Evolutionary conservation across 2,113 vertebrate species (phyloP).

Genomic region (Hipposideros armiger): DNA sequence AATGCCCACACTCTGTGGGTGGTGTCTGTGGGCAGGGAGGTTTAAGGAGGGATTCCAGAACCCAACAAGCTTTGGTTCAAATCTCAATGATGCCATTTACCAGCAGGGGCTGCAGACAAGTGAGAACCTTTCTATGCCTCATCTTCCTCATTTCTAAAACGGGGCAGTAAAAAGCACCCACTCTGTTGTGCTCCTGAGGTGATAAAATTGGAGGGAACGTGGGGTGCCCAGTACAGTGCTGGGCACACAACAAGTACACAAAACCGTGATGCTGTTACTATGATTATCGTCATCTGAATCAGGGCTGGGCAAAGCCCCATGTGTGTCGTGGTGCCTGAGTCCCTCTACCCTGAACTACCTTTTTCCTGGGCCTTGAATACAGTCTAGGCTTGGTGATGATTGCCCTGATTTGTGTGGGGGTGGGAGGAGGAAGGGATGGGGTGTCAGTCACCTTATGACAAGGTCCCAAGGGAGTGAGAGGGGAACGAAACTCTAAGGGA

Average conservation of each 20-base stretch:
- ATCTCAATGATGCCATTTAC: not conserved
- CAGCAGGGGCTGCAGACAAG: not conserved
- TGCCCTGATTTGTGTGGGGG: not conserved
- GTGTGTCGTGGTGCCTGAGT: accelerated
- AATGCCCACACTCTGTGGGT: not conserved
- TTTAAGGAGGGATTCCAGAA: not conserved
- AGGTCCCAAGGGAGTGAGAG: not conserved
- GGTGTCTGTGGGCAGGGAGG: not conserved
- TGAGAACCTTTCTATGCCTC: not conserved
- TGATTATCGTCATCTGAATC: accelerated
- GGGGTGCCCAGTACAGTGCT: accelerated
- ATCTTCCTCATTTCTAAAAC: not conserved
- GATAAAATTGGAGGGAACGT: not conserved
- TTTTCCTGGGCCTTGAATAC: not conserved
- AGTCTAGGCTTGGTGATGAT: not conserved
- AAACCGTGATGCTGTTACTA: not conserved
- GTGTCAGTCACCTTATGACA: not conserved
- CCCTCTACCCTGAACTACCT: not conserved
- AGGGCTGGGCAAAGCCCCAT: not conserved
- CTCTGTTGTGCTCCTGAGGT: not conserved
- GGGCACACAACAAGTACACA: accelerated
- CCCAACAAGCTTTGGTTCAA: not conserved
- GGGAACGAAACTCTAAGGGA: not conserved
- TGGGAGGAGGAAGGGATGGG: not conserved
- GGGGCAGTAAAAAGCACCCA: not conserved